A percentile compares a stretch with the other conserved stretches of the same genome.
phyloP scores from a whole-genome alignment of 2,797 vertebrate species.

The Xiphophorus birchmanni region DNA sequence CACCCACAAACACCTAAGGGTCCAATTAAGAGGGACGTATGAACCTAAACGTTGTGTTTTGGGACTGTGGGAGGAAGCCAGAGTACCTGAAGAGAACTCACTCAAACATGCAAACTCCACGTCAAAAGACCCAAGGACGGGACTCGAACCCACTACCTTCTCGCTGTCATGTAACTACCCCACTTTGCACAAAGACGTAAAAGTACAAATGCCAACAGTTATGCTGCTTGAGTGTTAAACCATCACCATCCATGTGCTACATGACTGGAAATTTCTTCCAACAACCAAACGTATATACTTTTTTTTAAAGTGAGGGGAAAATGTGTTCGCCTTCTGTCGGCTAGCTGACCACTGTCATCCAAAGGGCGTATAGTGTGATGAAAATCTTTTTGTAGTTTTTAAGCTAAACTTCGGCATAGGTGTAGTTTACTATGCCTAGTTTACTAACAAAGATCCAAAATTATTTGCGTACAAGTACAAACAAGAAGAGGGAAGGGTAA shows the following conservation, averaged over 20 bases:
- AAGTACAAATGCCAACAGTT: too few species aligned
- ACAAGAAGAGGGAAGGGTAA: neutral
- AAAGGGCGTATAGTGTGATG: neutral
- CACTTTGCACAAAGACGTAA: neutral
- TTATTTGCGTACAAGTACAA: neutral
- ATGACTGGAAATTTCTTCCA: neutral
- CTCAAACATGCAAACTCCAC: neutral
- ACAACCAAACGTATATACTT: neutral
- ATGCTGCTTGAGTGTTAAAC: neutral
- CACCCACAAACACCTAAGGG: neutral
- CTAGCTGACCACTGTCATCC: neutral
- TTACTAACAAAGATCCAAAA: neutral
- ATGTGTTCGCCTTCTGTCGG: neutral
- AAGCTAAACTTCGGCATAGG: neutral
- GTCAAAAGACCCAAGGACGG: neutral
- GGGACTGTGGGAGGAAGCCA: neutral
- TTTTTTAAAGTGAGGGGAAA: neutral
- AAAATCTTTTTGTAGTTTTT: neutral
- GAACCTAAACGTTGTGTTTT: neutral
- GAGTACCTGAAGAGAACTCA: neutral
- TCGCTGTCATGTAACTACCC: neutral
- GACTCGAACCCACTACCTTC: neutral
- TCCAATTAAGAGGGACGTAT: neutral
- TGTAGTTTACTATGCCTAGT: neutral
- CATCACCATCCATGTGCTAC: neutral